These are phyloP conservation scores for Lysiphlebus fabarum DNA, from an alignment of 1,140 invertebrate species.

Conservation along the genomic window DNA sequence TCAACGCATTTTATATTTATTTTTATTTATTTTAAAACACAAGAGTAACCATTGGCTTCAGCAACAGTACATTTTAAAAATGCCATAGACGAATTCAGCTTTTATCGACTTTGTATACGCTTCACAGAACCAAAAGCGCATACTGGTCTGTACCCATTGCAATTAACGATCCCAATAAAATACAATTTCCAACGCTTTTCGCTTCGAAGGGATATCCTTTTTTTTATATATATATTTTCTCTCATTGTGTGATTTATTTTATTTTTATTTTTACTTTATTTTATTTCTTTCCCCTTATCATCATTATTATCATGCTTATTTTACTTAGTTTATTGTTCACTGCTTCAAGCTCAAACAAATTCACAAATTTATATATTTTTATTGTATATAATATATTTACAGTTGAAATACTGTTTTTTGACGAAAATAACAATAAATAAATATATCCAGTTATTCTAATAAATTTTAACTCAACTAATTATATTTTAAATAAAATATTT, in stretches of 20 bases:
- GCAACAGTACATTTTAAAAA: conserved; percentile 15
- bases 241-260: not conserved
- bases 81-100: conserved; percentile 25
- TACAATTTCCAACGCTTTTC: conserved; percentile 24
- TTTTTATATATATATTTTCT: conserved; percentile 16
- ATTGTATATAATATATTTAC: not conserved
- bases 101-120: conserved; percentile 27
- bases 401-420: conserved; percentile 4
- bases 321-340: too few species aligned
- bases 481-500: too few species aligned
- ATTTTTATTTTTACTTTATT: not conserved
- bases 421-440: too few species aligned
- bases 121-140: not conserved
- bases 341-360: too few species aligned
- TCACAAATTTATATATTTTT: not conserved
- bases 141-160: conserved; percentile 7
- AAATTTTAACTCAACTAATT: too few species aligned
- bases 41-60: conserved; percentile 17
- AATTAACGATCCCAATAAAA: conserved; percentile 33
- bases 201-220: conserved; percentile 12
- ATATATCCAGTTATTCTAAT: too few species aligned
- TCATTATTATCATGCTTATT: not conserved
- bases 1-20: conserved; percentile 9
- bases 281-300: not conserved
- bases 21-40: conserved; percentile 14